Conservation (phyloP, 2,888 invertebrate species). For the Arenicola marina region DNA sequence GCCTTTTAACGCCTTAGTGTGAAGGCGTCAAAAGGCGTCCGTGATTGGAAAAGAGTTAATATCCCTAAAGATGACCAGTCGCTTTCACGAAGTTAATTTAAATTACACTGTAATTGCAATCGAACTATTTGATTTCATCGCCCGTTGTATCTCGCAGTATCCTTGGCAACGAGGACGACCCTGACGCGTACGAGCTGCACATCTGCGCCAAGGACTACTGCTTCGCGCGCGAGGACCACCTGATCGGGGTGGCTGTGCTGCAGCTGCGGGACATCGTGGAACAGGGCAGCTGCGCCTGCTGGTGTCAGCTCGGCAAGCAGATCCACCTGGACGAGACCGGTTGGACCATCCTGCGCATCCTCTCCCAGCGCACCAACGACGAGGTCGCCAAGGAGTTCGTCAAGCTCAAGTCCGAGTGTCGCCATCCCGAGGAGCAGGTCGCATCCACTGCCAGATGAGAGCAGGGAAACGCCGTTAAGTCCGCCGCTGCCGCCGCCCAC, state of each 20-base stretch:
- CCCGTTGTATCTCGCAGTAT: slow-evolving; percentile 70
- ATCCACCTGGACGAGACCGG: slow-evolving; percentile 99
- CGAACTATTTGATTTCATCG: too few relatives aligned
- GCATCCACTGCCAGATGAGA: too few relatives aligned
- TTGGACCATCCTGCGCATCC: slow-evolving; percentile 62
- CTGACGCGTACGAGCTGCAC: slow-evolving; percentile 95
- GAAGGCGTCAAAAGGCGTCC: too few relatives aligned
- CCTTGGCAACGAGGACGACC: slow-evolving; percentile 95
- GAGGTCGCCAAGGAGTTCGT: slow-evolving; percentile 99
- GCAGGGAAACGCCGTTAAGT: too few relatives aligned
- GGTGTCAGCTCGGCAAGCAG: slow-evolving; percentile 84
- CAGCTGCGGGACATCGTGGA: slow-evolving; percentile 95
- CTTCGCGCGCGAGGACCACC: slow-evolving; percentile 94
- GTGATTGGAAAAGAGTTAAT: too few relatives aligned
- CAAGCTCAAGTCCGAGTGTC: slow-evolving; percentile 89
- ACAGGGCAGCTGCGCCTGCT: slow-evolving; percentile 84
- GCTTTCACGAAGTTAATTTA: too few relatives aligned
- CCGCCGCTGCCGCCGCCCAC: too few relatives aligned
- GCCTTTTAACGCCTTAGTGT: too few relatives aligned
- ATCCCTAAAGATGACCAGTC: too few relatives aligned
- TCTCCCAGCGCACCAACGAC: slow-evolving; percentile 96
- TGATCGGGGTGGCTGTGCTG: slow-evolving; percentile 92
- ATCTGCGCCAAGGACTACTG: slow-evolving; percentile 99
- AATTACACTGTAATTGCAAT: too few relatives aligned
- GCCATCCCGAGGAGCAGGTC: slow-evolving; percentile 45